Base-by-base conservation (phyloP, 2,888 invertebrate genomes). In the Yponomeuta cagnagella region DNA sequence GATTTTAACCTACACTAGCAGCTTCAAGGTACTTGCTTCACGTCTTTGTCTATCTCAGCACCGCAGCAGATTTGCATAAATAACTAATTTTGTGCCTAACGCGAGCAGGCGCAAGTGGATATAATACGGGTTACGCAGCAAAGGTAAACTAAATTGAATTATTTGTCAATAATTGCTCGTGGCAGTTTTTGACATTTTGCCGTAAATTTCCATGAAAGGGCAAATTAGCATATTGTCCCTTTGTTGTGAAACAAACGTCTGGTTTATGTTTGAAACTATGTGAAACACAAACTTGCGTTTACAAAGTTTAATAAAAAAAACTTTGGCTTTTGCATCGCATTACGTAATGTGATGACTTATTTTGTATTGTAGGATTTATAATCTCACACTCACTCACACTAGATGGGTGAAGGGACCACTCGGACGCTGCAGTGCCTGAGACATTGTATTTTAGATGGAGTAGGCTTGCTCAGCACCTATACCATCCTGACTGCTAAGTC, bases 181-280 rank as follows among this genome's bases (percentile, higher is more conserved):
- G 64, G 65, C 65, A 10, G 12, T 65, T 65, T 30, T 65, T 30
- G 33, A 65, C 33, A 65, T 65, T 65, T 65, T 65, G 10, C 4
- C 31, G 10, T 31, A 2, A 65, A 12, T 65, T 65, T 31, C 65
- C 30, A 65, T 30, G 30, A 65, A 65, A 65, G 65, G 65, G 65
- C 65, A 65, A 65, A 65, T 65, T 65, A 65, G 30, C 65, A 65
- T 65, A 65, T 30, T n/a, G 31, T 65, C 65, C 1, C 33, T 65
- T 65, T 31, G 9, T 30, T 65, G 52, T 58, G 52, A 58, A 58
- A 58, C 52, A 15, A 58, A 58, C 52, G 43, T 43, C 43, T 43
- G 9, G 43, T 43, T 43, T 43, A 9, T 43, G 8, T 43, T 43
- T 43, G 43, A 43, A 43, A 43, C 43, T 5, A 37, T 8, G 43